These are phyloP conservation scores for Rhineura floridana DNA, from an alignment of 2,113 vertebrate genomes.

Conservation along the genomic window DNA sequence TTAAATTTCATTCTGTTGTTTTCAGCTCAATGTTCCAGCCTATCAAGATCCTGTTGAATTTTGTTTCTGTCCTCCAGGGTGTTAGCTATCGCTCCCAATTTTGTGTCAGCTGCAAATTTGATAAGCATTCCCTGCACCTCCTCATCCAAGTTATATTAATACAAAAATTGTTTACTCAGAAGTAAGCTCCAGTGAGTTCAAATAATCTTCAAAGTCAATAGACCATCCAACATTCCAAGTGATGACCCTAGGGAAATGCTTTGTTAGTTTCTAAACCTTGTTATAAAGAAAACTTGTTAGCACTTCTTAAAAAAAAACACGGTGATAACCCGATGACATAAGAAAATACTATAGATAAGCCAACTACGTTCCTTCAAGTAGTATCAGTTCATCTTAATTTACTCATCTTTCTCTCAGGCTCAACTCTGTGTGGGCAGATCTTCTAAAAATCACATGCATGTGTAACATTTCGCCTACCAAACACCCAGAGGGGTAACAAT, in stretches of 20 bases:
- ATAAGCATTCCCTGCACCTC: too few species aligned
- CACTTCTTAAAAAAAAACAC: neutral
- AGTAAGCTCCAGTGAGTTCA: neutral
- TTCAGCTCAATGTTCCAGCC: too few species aligned
- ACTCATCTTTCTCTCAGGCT: neutral
- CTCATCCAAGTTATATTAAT: too few species aligned
- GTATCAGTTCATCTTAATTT: constrained; percentile 4
- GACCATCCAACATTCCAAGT: constrained; percentile 3
- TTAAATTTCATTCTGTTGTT: too few species aligned
- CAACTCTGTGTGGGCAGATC: neutral
- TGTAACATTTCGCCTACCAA: neutral
- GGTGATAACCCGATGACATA: neutral
- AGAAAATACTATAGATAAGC: neutral
- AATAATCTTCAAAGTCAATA: constrained; percentile 15
- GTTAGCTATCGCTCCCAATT: too few species aligned
- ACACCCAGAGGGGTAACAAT: neutral
- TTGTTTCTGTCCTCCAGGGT: too few species aligned
- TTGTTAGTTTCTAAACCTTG: constrained; percentile 13
- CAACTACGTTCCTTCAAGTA: constrained; percentile 7
- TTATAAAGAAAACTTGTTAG: constrained; percentile 27
- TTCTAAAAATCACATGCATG: neutral
- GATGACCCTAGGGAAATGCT: constrained; percentile 2
- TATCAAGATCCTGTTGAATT: too few species aligned
- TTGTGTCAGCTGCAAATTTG: too few species aligned
- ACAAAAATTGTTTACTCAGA: constrained; percentile 7